Evolutionary conservation across 1,140 invertebrate genomes (phyloP), one percentile per base, ranked within the genome.

Genomic region (Zaprionus ghesquierei): DNA sequence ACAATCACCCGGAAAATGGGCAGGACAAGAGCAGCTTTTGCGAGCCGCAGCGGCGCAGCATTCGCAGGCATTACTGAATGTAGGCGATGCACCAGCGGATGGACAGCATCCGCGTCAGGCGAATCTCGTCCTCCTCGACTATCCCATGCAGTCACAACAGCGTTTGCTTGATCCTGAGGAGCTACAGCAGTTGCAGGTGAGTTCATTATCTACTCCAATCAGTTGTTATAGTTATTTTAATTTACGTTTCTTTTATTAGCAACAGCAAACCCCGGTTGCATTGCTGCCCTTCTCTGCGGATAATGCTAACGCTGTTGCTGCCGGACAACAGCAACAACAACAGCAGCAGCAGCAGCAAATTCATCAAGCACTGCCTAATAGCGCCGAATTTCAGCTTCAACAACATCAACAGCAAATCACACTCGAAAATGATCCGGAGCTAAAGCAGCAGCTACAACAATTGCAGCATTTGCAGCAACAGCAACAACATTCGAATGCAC

Each of bases 301-400:
- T 27, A 90, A 89, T 63, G 73, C 69, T 15, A 64, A 74, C 12
- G 70, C 64, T 53, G 70, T 63, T 31, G 69, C 41, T 12, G 55
- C 53, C 29, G 55, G 54, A 31, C 69, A 65, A 8, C 75, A 78
- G 69, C 93, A 92, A n/a, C n/a, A n/a, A 31, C 69, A 65, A 8
- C 75, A 78, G 79, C 92, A 92, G 89, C 93, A 87, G 89, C 93
- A 89, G 29, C 92, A 93, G 56, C 91, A 93, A 33, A 92, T 92
- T 31, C 93, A 93, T 64, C 92, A 93, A 79, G 92, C 56, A 56
- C 38, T 79, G 92, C 54, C 93, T 91, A 59, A 82, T 92, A 58
- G 92, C 92, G 59, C 92, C 91, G 77, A 87, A 6, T 79, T 77
- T 23, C 84, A 87, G 25, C 33, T 82, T n/a, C 92, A 91, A 46